Conservation (phyloP, 2,797 vertebrate genomes). For the Ara ararauna region DNA sequence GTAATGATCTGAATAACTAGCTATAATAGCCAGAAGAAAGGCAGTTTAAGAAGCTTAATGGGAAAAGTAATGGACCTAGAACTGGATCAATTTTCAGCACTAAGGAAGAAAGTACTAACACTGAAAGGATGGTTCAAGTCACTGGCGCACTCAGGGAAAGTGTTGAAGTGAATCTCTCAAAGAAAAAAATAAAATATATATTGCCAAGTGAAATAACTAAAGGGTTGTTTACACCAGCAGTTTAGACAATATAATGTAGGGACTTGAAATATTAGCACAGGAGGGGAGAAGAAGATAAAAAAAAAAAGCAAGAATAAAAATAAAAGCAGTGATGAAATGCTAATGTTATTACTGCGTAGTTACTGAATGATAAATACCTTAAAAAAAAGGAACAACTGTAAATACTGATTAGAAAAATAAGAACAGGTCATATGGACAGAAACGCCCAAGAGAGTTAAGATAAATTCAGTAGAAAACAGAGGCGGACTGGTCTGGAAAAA, state of each 20-base stretch:
- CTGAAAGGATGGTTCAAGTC: background rate
- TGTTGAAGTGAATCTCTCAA: background rate
- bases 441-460: background rate
- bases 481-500: accelerated
- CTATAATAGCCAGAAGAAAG: background rate
- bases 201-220: background rate
- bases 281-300: no score
- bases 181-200: background rate
- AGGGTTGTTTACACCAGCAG: background rate
- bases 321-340: background rate
- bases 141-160: background rate
- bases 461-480: background rate
- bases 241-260: background rate
- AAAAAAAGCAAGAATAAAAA: accelerated
- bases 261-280: background rate
- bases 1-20: background rate
- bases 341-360: background rate
- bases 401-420: background rate
- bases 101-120: background rate
- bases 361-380: background rate
- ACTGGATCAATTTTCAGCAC: background rate
- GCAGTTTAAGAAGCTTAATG: background rate
- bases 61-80: background rate
- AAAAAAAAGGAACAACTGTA: background rate
- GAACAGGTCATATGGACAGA: background rate